A percentile compares a stretch with the other conserved stretches of the same genome.
Conservation (phyloP, 2,797 vertebrate species). For the Chelidonichthys spinosus region DNA sequence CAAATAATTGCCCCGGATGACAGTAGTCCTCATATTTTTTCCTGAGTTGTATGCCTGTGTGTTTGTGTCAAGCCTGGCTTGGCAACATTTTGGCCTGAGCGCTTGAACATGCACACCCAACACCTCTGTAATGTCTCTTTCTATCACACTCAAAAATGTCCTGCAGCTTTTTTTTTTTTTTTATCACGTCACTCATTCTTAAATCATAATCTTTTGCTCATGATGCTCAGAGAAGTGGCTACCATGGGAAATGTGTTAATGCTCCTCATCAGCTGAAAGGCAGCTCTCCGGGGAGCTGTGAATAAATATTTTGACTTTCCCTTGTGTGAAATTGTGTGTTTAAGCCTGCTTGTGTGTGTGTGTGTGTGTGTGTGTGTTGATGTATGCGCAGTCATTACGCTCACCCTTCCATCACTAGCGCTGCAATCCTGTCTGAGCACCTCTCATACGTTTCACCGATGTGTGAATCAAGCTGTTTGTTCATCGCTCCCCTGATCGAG, state of each 20-base stretch:
- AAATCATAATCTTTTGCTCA: constrained; percentile 53
- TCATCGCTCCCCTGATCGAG: constrained; percentile 63
- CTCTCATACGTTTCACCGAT: constrained; percentile 65
- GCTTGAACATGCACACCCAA: constrained; percentile 17
- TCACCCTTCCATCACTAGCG: constrained; percentile 37
- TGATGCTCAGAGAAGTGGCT: constrained; percentile 43
- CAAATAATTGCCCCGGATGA: constrained; percentile 61
- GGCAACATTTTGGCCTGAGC: neutral
- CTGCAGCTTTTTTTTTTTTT: constrained; percentile 29
- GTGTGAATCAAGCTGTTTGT: constrained; percentile 68
- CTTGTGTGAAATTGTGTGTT: constrained; percentile 38
- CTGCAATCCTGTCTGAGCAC: constrained; percentile 64
- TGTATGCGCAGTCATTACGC: constrained; percentile 35
- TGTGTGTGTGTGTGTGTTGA: constrained; percentile 35
- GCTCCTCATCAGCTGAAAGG: constrained; percentile 61
- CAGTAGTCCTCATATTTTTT: constrained; percentile 35
- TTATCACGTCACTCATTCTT: constrained; percentile 54
- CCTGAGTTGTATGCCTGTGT: constrained; percentile 14
- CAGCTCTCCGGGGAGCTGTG: constrained; percentile 60
- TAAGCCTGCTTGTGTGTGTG: constrained; percentile 7
- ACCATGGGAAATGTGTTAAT: constrained; percentile 50
- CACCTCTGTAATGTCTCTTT: constrained; percentile 15
- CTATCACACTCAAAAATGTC: constrained; percentile 18
- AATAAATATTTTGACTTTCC: constrained; percentile 72
- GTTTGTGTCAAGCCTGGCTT: constrained; percentile 30